Percentiles rank a stretch among this genome's conserved stretches.
Conservation (phyloP, 2,113 vertebrate genomes). For the Mobula birostris region DNA sequence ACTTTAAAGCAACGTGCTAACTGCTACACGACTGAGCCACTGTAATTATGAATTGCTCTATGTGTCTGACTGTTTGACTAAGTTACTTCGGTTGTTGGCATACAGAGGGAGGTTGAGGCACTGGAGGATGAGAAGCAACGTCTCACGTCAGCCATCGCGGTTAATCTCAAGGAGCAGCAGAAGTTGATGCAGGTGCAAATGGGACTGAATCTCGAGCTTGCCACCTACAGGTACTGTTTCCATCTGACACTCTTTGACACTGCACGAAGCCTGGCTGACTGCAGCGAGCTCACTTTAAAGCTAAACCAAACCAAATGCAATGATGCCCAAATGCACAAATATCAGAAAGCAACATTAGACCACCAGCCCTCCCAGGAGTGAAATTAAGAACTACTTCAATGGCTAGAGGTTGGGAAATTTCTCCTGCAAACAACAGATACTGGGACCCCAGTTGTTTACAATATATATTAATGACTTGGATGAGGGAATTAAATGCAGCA, state of each 20-base stretch:
- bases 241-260: not conserved
- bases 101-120: constrained; percentile 68
- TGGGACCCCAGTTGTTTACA: too few species aligned
- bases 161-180: constrained; percentile 77
- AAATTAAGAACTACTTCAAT: not conserved
- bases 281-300: not conserved
- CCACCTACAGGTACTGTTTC: constrained; percentile 76
- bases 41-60: not conserved
- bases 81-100: constrained; percentile 39
- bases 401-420: not conserved
- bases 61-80: not conserved
- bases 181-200: constrained; percentile 83
- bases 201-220: constrained; percentile 81
- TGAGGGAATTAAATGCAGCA: too few species aligned
- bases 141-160: constrained; percentile 65
- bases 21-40: too few species aligned
- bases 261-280: not conserved
- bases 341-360: not conserved
- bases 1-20: too few species aligned
- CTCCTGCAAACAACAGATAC: too few species aligned
- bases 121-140: constrained; percentile 75
- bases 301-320: not conserved
- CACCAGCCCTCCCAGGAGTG: too few species aligned
- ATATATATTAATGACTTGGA: too few species aligned
- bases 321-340: not conserved